phyloP scores from a whole-genome alignment of 2,797 vertebrate species.

The Sebastes paucispinis region DNA sequence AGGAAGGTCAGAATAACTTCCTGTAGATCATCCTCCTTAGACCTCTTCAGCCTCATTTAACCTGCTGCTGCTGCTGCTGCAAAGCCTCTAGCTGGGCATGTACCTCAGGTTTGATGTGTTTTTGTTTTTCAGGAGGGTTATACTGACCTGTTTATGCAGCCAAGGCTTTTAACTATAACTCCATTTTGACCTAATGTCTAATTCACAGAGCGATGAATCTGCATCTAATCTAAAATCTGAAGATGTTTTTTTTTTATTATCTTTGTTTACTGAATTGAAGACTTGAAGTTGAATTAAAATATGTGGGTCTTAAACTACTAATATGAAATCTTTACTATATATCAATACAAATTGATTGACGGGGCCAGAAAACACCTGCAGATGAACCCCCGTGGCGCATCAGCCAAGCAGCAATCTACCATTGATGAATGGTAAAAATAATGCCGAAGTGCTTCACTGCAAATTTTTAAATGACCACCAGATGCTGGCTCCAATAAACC shows the following conservation, averaged over 20 bases:
- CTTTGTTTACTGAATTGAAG: not conserved
- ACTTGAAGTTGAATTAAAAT: not conserved
- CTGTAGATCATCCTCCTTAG: not conserved
- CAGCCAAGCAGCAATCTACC: not conserved
- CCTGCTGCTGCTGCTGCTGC: not conserved
- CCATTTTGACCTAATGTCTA: not conserved
- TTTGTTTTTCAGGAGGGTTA: slow-evolving; percentile 2
- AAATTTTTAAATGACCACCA: not conserved
- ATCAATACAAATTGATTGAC: not conserved
- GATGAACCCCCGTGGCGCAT: not conserved
- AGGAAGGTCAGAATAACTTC: slow-evolving; percentile 29
- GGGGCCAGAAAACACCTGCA: not conserved
- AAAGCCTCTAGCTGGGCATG: not conserved
- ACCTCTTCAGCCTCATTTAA: not conserved
- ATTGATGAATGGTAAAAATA: not conserved
- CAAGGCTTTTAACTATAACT: not conserved
- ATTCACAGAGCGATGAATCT: not conserved
- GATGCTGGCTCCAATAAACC: not conserved
- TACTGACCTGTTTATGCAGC: slow-evolving; percentile 9
- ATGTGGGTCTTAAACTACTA: not conserved
- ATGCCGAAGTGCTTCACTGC: not conserved
- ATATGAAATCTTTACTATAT: not conserved
- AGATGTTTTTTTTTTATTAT: not conserved
- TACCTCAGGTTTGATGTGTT: not conserved
- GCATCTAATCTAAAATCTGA: not conserved